Evolutionary conservation across 2,797 vertebrate genomes (phyloP).

Genomic region (Aldrovandia affinis): DNA sequence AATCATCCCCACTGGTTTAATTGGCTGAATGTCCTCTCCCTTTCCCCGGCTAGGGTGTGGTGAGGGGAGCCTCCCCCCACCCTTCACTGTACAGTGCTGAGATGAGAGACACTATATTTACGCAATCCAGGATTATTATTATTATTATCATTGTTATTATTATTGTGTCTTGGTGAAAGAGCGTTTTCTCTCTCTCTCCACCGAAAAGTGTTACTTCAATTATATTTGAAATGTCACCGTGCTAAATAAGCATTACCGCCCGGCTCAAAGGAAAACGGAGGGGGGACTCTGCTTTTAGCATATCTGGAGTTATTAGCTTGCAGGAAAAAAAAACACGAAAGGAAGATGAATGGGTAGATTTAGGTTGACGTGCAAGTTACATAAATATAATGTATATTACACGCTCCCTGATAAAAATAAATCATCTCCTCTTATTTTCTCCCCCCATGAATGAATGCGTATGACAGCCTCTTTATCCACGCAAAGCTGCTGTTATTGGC

Average conservation of each 20-base stretch:
- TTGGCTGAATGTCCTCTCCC: background rate
- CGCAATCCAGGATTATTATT: too few relatives aligned
- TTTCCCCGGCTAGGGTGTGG: too few relatives aligned
- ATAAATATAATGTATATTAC: background rate
- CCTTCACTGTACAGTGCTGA: too few relatives aligned
- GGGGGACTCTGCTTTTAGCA: background rate
- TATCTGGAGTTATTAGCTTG: background rate
- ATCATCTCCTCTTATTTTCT: background rate
- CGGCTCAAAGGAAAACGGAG: background rate
- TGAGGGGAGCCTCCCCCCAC: too few relatives aligned
- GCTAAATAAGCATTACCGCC: background rate
- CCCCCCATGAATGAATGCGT: background rate
- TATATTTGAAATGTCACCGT: background rate
- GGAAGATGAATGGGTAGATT: conserved; percentile 7
- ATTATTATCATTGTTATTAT: background rate
- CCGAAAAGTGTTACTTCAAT: background rate
- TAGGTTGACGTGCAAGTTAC: background rate
- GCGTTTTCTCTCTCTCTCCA: background rate
- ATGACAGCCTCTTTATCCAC: background rate
- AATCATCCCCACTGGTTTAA: background rate
- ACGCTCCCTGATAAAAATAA: background rate
- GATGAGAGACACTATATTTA: too few relatives aligned
- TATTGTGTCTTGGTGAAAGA: too few relatives aligned
- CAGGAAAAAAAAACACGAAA: background rate
- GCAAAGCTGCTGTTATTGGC: background rate